Conservation (phyloP, 1,140 invertebrate species). For the Drosophila malerkotliana region DNA sequence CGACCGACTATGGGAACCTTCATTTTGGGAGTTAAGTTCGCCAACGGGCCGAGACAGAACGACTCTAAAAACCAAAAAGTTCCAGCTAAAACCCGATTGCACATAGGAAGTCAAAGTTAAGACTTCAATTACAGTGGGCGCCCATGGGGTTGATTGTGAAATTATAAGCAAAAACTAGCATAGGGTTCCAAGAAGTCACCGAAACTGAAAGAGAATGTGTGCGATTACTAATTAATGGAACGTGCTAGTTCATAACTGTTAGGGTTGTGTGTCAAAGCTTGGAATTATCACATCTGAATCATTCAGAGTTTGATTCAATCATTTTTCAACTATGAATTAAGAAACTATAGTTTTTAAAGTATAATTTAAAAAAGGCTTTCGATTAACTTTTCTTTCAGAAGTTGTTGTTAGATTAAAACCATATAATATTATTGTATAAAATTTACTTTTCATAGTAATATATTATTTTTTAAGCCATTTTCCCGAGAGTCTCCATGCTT, state of each 20-base stretch:
- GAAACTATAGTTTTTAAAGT: too few relatives aligned
- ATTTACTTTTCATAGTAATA: too few relatives aligned
- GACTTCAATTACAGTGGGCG: slow-evolving; percentile 63
- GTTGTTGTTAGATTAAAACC: too few relatives aligned
- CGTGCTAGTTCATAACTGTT: slow-evolving; percentile 22
- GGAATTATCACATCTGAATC: neutral
- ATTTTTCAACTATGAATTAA: neutral
- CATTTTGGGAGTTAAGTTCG: slow-evolving; percentile 60
- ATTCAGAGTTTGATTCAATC: neutral
- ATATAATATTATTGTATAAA: too few relatives aligned
- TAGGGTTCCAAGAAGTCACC: slow-evolving; percentile 29
- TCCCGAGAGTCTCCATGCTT: too few relatives aligned
- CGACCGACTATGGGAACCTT: slow-evolving; percentile 59
- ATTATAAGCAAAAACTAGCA: slow-evolving; percentile 40
- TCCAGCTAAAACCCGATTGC: slow-evolving; percentile 53
- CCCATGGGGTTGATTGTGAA: slow-evolving; percentile 47
- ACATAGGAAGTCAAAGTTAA: slow-evolving; percentile 66
- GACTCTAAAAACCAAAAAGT: slow-evolving; percentile 27
- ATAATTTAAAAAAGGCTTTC: too few relatives aligned
- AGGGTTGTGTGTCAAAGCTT: neutral
- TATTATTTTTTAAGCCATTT: too few relatives aligned
- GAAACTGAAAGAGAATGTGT: slow-evolving; percentile 1
- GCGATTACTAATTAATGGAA: slow-evolving; percentile 42
- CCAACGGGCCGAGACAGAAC: slow-evolving; percentile 36
- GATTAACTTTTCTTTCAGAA: too few relatives aligned